Percentiles rank a stretch among this genome's conserved stretches.
Conservation (phyloP, 1,140 invertebrate genomes). For the Drosophila rhopaloa region DNA sequence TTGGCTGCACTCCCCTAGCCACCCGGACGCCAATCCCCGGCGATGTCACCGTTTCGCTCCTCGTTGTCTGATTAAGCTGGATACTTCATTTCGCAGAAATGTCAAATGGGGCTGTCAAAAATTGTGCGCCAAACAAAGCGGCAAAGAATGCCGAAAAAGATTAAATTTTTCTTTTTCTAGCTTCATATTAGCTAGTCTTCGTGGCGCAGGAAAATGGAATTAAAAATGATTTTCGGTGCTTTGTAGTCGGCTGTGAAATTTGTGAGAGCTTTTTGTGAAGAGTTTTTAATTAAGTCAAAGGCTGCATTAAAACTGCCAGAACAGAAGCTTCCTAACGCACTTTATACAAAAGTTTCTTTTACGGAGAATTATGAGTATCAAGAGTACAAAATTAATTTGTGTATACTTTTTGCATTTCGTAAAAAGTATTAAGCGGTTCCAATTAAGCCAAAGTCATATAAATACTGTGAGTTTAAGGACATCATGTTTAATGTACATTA, state of each 20-base stretch:
- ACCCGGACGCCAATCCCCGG: not conserved
- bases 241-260: constrained; percentile 36
- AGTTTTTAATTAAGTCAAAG: constrained; percentile 70
- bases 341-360: not conserved
- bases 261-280: constrained; percentile 27
- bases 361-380: not conserved
- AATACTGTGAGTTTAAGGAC: no score
- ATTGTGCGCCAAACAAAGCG: constrained; percentile 3
- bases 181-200: constrained; percentile 38
- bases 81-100: constrained; percentile 43
- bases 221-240: constrained; percentile 56
- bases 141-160: constrained; percentile 16
- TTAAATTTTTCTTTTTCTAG: constrained; percentile 60
- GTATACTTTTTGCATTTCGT: no score
- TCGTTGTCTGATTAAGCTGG: constrained; percentile 54
- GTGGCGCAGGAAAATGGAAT: constrained; percentile 55
- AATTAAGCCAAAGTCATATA: no score
- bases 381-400: not conserved
- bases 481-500: no score
- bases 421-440: no score
- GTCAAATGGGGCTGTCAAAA: constrained; percentile 34
- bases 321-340: constrained; percentile 5
- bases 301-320: constrained; percentile 46
- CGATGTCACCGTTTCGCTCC: constrained; percentile 16
- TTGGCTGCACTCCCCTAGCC: constrained; percentile 41